Percentiles rank a stretch among this genome's conserved stretches.
These are phyloP conservation scores for Brachionus sp. DNA, from an alignment of 1,140 invertebrate species.

Conservation along the genomic window DNA sequence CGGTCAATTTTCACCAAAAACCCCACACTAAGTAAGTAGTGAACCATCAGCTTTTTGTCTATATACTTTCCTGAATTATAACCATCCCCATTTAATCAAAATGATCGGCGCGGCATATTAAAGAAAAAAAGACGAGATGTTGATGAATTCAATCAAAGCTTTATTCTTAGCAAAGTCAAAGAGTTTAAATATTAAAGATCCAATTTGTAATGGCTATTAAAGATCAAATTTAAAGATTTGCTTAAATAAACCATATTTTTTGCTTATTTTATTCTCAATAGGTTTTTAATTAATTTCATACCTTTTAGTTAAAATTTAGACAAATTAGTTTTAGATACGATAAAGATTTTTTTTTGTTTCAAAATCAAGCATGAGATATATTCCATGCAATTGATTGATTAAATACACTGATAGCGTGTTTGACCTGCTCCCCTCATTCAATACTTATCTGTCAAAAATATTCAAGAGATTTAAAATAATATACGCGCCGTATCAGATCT, in stretches of 20 bases:
- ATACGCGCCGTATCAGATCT: background rate
- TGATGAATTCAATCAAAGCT: background rate
- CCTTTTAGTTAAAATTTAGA: background rate
- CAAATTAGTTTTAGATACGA: slow-evolving; percentile 2
- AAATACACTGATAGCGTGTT: background rate
- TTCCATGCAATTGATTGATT: background rate
- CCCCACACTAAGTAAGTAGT: background rate
- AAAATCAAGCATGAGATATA: background rate
- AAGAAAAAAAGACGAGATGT: background rate
- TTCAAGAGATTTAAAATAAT: background rate
- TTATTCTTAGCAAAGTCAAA: background rate
- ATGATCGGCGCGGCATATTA: background rate
- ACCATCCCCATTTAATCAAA: background rate
- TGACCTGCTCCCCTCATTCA: background rate
- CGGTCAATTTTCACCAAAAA: background rate
- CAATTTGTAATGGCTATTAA: background rate
- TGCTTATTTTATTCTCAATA: background rate
- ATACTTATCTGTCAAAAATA: background rate
- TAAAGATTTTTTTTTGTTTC: background rate
- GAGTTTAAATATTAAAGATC: background rate
- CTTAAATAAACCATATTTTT: background rate
- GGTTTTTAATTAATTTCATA: background rate
- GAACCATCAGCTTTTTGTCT: background rate
- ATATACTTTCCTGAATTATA: background rate
- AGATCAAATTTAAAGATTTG: background rate